Percentiles rank a stretch among this genome's conserved stretches.
phyloP scores from a whole-genome alignment of 2,113 vertebrate genomes.

The Amblyopsis rosae region DNA sequence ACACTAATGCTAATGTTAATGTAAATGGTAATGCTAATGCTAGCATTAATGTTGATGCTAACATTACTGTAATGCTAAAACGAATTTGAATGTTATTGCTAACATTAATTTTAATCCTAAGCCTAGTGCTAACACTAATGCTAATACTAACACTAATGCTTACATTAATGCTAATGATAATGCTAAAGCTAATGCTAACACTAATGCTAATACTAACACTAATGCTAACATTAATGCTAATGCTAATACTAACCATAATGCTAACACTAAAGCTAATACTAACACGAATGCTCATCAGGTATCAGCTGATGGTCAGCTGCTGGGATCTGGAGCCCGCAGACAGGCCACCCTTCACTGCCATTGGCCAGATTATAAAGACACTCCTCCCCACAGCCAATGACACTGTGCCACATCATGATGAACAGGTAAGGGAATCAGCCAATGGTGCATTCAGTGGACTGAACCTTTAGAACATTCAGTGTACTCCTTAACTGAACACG shows the following conservation, averaged over 20 bases:
- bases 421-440: constrained; percentile 67
- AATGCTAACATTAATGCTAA: neutral
- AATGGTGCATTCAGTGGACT: too few relatives aligned
- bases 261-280: neutral
- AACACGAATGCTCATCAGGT: constrained; percentile 71
- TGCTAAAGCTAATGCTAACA: too few relatives aligned
- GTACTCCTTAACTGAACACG: too few relatives aligned
- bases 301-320: constrained; percentile 88
- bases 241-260: neutral
- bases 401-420: constrained; percentile 38
- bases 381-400: constrained; percentile 62
- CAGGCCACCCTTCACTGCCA: constrained; percentile 86
- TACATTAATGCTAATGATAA: neutral
- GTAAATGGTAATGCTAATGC: too few relatives aligned
- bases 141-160: neutral
- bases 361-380: constrained; percentile 79
- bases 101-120: too few relatives aligned
- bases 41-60: neutral
- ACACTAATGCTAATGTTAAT: neutral
- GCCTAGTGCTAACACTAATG: neutral
- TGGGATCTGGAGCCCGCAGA: constrained; percentile 88
- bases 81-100: neutral
- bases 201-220: too few relatives aligned
- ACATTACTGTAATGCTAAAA: neutral
- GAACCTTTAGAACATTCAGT: too few relatives aligned